phyloP scores from a whole-genome alignment of 2,113 vertebrate genomes.

The Orcinus orca region DNA sequence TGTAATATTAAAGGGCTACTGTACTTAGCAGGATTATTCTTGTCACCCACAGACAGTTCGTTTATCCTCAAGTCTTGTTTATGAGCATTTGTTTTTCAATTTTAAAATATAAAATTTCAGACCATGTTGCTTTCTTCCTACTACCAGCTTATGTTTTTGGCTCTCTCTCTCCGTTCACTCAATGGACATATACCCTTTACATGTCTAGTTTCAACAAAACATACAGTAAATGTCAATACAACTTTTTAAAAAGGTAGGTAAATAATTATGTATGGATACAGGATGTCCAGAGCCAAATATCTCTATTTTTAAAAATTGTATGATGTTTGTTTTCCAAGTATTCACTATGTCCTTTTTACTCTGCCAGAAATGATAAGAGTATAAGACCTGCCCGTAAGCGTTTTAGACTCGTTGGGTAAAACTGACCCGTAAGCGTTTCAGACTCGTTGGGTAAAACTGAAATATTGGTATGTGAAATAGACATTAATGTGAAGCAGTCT shows the following conservation, averaged over 20 bases:
- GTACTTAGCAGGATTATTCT: conserved; percentile 2
- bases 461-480: neutral
- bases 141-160: neutral
- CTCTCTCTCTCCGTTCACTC: neutral
- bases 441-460: neutral
- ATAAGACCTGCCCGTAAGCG: neutral
- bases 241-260: neutral
- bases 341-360: neutral
- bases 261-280: neutral
- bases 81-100: conserved; percentile 23
- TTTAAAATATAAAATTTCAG: conserved; percentile 46
- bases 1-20: neutral
- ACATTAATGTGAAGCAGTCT: conserved; percentile 18
- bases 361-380: neutral
- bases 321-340: neutral
- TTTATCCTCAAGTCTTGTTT: neutral
- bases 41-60: neutral
- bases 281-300: neutral
- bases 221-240: neutral
- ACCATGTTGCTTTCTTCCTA: conserved; percentile 11
- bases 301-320: neutral
- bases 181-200: conserved; percentile 6
- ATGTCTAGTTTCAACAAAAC: conserved; percentile 25
- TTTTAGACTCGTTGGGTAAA: neutral
- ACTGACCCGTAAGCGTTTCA: too few relatives aligned